These are phyloP conservation scores for Phoenoteleia sp. DNA, from an alignment of 2,888 invertebrate genomes.

Conservation along the genomic window DNA sequence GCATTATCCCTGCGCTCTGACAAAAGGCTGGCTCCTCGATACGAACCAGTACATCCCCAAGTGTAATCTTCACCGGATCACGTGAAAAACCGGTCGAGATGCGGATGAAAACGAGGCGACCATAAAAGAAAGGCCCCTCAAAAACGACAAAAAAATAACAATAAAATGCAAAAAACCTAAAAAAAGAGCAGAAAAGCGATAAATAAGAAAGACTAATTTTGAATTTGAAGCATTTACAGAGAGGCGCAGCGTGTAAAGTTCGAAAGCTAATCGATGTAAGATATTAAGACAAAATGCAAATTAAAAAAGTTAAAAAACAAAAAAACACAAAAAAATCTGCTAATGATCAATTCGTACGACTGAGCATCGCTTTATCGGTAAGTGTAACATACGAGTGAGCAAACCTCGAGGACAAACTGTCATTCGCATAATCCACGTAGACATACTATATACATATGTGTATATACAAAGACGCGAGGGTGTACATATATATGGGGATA, in stretches of 20 bases:
- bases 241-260: slow-evolving; percentile 16
- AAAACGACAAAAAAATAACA: slow-evolving; percentile 1
- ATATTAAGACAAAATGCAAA: too few species aligned
- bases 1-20: slow-evolving; percentile 86
- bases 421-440: slow-evolving; percentile 36
- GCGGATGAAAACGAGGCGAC: too few species aligned
- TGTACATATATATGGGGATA: background rate
- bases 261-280: slow-evolving; percentile 34
- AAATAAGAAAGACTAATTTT: slow-evolving; percentile 65
- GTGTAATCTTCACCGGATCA: slow-evolving; percentile 84
- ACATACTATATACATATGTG: slow-evolving; percentile 4
- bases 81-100: slow-evolving; percentile 82
- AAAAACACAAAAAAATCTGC: background rate
- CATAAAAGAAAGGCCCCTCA: background rate
- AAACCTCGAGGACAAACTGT: slow-evolving; percentile 41
- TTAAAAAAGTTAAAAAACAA: background rate
- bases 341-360: slow-evolving; percentile 52
- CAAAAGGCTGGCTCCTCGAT: slow-evolving; percentile 85
- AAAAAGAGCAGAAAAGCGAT: too few species aligned
- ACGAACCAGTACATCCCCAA: slow-evolving; percentile 84
- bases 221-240: slow-evolving; percentile 64
- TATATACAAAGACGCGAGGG: too few species aligned
- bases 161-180: too few species aligned
- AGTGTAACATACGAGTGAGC: slow-evolving; percentile 52
- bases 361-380: slow-evolving; percentile 59